Conservation (phyloP, 1,140 invertebrate genomes). For the Drosophila quadrilineata region DNA sequence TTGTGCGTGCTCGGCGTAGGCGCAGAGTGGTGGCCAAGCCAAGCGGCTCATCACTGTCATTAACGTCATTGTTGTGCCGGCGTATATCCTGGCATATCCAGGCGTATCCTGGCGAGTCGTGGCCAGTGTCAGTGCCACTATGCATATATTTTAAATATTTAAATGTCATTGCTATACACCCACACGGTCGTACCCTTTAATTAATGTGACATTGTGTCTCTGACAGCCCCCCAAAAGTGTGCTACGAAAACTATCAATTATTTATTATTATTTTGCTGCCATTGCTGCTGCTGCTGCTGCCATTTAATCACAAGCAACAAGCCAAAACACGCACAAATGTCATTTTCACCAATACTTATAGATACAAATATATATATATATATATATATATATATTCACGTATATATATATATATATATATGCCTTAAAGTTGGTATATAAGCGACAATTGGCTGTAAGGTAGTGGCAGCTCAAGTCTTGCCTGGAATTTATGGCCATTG, state of each 20-base stretch:
- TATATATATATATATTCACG: neutral
- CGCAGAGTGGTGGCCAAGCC: no score
- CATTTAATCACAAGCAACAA: slow-evolving; percentile 68
- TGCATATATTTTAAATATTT: slow-evolving; percentile 66
- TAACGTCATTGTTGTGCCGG: slow-evolving; percentile 63
- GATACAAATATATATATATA: neutral
- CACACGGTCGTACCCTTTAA: slow-evolving; percentile 27
- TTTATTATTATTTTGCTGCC: no score
- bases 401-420: neutral
- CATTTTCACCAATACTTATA: slow-evolving; percentile 38
- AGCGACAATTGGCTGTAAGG: neutral
- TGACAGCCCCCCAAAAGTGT: slow-evolving; percentile 20
- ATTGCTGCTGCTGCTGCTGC: no score
- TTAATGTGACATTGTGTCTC: slow-evolving; percentile 27
- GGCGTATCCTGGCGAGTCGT: neutral
- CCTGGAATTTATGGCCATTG: slow-evolving; percentile 36
- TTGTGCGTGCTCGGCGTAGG: slow-evolving; percentile 51
- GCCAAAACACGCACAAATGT: slow-evolving; percentile 61
- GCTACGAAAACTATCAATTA: slow-evolving; percentile 57
- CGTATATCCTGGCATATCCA: no score
- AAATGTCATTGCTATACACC: slow-evolving; percentile 54
- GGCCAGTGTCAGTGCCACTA: slow-evolving; percentile 34
- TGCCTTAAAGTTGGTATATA: neutral
- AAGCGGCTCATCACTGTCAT: slow-evolving; percentile 74
- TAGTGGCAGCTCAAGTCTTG: neutral